These are phyloP conservation scores for Passer montanus DNA, from an alignment of 2,113 vertebrate species.

Conservation along the genomic window DNA sequence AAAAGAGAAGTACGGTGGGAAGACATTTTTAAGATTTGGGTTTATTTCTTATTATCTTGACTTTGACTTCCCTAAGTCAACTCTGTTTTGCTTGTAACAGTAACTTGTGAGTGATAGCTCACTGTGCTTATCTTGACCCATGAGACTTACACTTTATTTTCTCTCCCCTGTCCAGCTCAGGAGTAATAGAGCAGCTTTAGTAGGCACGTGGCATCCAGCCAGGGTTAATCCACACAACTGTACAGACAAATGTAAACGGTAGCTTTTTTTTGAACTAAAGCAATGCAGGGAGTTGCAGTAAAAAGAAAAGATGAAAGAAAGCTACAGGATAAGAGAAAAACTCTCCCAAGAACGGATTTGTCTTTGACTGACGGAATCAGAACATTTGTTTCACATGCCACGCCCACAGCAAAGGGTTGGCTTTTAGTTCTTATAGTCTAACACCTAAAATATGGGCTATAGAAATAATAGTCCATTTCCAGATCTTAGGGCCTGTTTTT, in stretches of 20 bases:
- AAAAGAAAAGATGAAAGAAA: constrained; percentile 29
- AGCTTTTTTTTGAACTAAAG: not conserved
- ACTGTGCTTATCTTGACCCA: not conserved
- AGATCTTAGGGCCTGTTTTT: constrained; percentile 1
- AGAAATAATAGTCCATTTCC: not conserved
- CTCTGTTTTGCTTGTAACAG: not conserved
- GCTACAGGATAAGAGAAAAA: not conserved
- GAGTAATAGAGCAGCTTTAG: not conserved
- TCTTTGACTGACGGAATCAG: constrained; percentile 7
- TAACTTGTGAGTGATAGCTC: not conserved
- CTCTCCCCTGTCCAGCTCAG: not conserved
- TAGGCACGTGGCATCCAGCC: not conserved
- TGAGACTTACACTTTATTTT: not conserved
- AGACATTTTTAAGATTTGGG: not conserved
- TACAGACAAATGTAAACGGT: not conserved
- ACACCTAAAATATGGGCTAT: not conserved
- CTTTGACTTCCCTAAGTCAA: not conserved
- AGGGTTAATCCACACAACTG: not conserved
- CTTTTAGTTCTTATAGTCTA: not conserved
- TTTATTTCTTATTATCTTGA: not conserved
- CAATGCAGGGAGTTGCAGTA: not conserved
- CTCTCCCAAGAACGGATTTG: not conserved
- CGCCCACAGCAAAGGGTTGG: not conserved
- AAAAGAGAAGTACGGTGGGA: not conserved
- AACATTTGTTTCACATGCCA: not conserved